A percentile compares a stretch with the other conserved stretches of the same genome.
Evolutionary conservation across 2,797 vertebrate species (phyloP).

Genomic region (Tenualosa ilisha): DNA sequence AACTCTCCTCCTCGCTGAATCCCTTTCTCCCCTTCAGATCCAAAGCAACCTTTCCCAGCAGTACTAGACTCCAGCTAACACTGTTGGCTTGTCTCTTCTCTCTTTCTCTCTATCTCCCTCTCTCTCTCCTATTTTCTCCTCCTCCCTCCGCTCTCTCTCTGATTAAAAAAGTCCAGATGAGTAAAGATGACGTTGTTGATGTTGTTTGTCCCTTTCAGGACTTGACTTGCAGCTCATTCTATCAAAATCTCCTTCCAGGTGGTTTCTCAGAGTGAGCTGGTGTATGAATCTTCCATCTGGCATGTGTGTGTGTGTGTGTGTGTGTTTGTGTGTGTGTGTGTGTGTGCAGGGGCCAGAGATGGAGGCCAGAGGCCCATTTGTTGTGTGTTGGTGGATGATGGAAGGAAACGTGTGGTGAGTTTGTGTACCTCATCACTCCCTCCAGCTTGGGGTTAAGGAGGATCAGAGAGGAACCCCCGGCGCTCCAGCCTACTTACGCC

Average conservation of each 20-base stretch:
- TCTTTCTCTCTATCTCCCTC: not conserved
- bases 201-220: constrained; percentile 10
- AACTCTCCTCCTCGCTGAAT: not conserved
- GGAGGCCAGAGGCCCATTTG: constrained; percentile 1
- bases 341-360: too few relatives aligned
- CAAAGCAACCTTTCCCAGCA: constrained; percentile 21
- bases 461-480: constrained; percentile 36
- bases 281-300: not conserved
- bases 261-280: not conserved
- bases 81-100: not conserved
- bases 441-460: constrained; percentile 35
- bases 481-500: constrained; percentile 42
- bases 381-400: constrained; percentile 3
- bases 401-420: constrained; percentile 38
- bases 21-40: not conserved
- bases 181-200: constrained; percentile 13
- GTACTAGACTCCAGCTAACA: not conserved
- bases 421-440: constrained; percentile 34
- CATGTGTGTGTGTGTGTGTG: constrained; percentile 22
- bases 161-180: constrained; percentile 24
- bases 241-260: constrained; percentile 25
- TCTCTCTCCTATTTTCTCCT: not conserved
- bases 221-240: constrained; percentile 17
- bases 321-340: constrained; percentile 20
- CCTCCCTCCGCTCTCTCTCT: not conserved